Evolutionary conservation across 2,113 vertebrate genomes (phyloP), one percentile per base, ranked within the genome.

Genomic region (Serinus canaria): DNA sequence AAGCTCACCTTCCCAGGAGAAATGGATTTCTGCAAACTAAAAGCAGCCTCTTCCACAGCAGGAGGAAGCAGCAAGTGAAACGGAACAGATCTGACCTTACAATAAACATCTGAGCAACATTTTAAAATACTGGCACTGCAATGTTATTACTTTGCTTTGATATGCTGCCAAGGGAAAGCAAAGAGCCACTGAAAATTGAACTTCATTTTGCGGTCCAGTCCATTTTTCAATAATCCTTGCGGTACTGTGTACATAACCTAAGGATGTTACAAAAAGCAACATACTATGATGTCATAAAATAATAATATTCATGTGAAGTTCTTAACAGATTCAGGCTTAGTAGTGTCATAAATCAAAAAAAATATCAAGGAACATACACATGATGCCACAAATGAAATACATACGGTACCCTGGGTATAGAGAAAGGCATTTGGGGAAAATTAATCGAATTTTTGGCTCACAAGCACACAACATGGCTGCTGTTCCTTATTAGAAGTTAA

Each of bases 61-160:
- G 52, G 56, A 92, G 37, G 70, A 90, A 83, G 64, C 77, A 90
- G 66, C 73, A 89, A 91, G 63, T 76, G 74, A 92, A 91, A 94
- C 3, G 58, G 78, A 95, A 85, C 78, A 90, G 84, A 73, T 62
- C 86, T 85, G 82, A 89, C 87, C 67, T 60, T 77, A 85, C 72
- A 85, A 78, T 95, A 90, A 89, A 85, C 87, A 94, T 89, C 70
- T 87, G 81, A 95, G 84, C 56, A 85, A 87, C 73, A 62, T 87
- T 92, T 94, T 91, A 91, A 89, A 89, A 91, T 49, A 92, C 74
- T 73, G 70, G 78, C 87, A 94, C 58, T 3, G 0, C 92, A 68
- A 76, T 31, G 18, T 91, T 91, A 92, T 78, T 92, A 60, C 63
- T 95, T 63, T n/a, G 53, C 94, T 92, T 92, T 95, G 91, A 95